Conservation (phyloP, 2,113 vertebrate species). For the Solea senegalensis region DNA sequence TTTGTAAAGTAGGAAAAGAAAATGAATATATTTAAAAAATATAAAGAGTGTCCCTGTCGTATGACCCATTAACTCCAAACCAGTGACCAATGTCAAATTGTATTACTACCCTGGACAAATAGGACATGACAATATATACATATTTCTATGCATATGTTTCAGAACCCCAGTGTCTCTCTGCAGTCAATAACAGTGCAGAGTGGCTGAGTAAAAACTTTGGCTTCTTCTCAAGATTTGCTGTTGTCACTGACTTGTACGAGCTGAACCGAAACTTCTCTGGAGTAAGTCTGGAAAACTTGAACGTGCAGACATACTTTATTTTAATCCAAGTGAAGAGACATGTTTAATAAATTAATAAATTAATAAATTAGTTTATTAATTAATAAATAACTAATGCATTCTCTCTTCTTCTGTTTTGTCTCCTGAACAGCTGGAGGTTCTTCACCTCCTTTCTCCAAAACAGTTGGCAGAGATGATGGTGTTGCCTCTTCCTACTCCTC, state of each 20-base stretch:
- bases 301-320: background rate
- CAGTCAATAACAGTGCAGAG: slow-evolving; percentile 51
- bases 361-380: no score
- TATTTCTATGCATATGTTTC: slow-evolving; percentile 10
- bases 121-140: no score
- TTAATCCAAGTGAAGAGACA: background rate
- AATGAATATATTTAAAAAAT: no score
- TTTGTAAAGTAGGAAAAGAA: no score
- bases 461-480: slow-evolving; percentile 72
- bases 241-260: slow-evolving; percentile 54
- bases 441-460: slow-evolving; percentile 54
- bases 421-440: slow-evolving; percentile 57
- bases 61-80: no score
- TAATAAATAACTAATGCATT: no score
- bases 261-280: slow-evolving; percentile 65
- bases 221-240: slow-evolving; percentile 54
- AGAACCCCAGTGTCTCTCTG: slow-evolving; percentile 56
- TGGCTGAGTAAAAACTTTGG: slow-evolving; percentile 70
- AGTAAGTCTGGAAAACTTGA: slow-evolving; percentile 44
- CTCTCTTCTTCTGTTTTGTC: background rate
- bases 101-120: no score
- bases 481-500: slow-evolving; percentile 50
- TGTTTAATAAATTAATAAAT: no score
- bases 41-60: no score
- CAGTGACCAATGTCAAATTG: no score